Conservation (phyloP, 2,888 invertebrate species). For the Odontomyia ornata region DNA sequence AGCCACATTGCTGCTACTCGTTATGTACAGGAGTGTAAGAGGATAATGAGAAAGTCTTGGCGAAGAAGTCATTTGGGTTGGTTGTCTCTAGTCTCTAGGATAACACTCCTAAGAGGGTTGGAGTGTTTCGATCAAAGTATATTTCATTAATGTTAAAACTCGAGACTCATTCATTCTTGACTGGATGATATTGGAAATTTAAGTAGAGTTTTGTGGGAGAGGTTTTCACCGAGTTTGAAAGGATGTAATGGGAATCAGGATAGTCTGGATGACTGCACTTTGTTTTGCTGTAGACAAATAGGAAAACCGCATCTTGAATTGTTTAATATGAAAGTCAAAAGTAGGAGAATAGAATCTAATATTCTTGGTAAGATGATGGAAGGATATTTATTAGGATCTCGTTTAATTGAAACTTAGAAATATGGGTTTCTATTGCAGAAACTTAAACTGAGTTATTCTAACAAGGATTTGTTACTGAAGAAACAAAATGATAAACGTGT, state of each 20-base stretch:
- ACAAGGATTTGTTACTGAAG: too few species aligned
- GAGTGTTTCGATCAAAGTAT: neutral
- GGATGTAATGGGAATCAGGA: neutral
- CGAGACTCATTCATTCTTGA: neutral
- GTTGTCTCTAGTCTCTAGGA: neutral
- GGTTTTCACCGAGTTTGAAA: neutral
- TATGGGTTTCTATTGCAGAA: too few species aligned
- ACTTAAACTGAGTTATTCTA: too few species aligned
- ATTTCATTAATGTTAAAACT: constrained; percentile 21
- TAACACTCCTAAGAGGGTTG: too few species aligned
- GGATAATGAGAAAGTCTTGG: constrained; percentile 29
- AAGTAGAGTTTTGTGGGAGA: neutral
- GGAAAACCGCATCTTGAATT: neutral
- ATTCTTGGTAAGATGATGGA: too few species aligned
- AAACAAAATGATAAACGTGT: too few species aligned
- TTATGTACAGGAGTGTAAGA: too few species aligned
- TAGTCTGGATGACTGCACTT: constrained; percentile 1
- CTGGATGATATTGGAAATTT: constrained; percentile 29
- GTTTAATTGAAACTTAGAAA: too few species aligned
- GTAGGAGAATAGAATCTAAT: neutral
- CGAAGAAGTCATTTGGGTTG: constrained; percentile 22
- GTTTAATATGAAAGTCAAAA: neutral
- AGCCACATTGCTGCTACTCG: neutral
- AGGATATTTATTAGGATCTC: too few species aligned
- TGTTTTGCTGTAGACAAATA: neutral